These are phyloP conservation scores for Acrossocheilus fasciatus DNA, from an alignment of 2,797 vertebrate genomes.

Conservation along the genomic window DNA sequence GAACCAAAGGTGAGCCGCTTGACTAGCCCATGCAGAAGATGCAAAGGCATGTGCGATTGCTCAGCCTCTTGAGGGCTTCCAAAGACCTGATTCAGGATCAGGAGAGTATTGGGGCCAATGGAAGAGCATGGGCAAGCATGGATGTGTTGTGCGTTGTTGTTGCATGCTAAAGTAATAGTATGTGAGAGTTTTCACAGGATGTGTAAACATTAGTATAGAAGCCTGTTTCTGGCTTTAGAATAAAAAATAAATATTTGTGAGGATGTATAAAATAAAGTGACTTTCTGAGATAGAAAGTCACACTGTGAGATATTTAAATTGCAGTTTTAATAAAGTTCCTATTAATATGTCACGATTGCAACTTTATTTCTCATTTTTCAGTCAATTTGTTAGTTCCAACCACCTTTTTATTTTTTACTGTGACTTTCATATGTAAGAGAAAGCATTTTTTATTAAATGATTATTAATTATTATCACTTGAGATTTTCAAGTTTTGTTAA, in stretches of 20 bases:
- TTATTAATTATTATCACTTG: no score
- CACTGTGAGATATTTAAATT: no score
- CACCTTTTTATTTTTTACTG: neutral
- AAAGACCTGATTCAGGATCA: slow-evolving; percentile 65
- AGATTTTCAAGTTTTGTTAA: no score
- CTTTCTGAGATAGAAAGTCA: neutral
- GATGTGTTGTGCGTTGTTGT: neutral
- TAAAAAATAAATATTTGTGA: neutral
- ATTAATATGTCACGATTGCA: neutral
- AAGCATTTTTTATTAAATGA: no score
- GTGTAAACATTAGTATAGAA: neutral
- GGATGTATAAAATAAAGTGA: neutral
- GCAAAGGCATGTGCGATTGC: slow-evolving; percentile 66
- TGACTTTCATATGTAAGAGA: no score
- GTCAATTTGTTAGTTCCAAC: neutral
- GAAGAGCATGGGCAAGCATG: neutral
- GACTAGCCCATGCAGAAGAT: slow-evolving; percentile 71
- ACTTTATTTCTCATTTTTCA: no score
- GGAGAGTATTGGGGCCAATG: neutral
- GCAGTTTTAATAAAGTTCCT: neutral
- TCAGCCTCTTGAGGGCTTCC: slow-evolving; percentile 69
- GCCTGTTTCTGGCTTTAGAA: neutral
- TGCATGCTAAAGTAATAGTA: neutral
- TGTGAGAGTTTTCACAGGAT: neutral
- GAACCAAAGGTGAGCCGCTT: slow-evolving; percentile 71